phyloP scores from a whole-genome alignment of 2,113 vertebrate species.

The Carettochelys insculpta region DNA sequence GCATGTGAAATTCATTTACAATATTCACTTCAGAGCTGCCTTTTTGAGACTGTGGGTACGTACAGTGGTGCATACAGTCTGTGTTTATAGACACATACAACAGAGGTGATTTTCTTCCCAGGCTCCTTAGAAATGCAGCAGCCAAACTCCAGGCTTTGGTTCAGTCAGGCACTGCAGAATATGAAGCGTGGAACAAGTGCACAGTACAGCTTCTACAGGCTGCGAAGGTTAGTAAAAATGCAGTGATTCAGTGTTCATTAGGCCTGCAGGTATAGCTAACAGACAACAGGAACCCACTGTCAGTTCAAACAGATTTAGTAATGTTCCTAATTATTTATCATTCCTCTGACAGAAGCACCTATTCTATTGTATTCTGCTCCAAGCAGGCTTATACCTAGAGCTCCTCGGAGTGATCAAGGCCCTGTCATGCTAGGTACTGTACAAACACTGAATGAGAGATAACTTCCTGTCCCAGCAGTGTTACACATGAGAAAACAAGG shows the following conservation, averaged over 20 bases:
- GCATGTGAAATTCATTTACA: background rate
- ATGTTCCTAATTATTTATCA: background rate
- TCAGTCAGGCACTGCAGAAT: slow-evolving; percentile 65
- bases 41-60: background rate
- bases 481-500: background rate
- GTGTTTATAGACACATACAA: background rate
- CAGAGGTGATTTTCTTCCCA: slow-evolving; percentile 34
- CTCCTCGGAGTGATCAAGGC: background rate
- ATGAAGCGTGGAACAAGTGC: slow-evolving; percentile 77
- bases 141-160: slow-evolving; percentile 64
- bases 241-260: background rate
- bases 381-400: background rate
- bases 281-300: background rate
- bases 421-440: background rate
- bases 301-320: background rate
- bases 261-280: background rate
- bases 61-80: background rate
- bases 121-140: slow-evolving; percentile 65
- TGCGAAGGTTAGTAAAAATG: slow-evolving; percentile 70
- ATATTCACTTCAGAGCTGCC: background rate
- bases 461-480: background rate
- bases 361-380: background rate
- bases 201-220: slow-evolving; percentile 72
- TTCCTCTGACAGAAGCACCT: background rate
- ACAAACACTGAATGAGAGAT: background rate